Base-by-base conservation (phyloP, 2,797 vertebrate species). In the Gallinago stenura region DNA sequence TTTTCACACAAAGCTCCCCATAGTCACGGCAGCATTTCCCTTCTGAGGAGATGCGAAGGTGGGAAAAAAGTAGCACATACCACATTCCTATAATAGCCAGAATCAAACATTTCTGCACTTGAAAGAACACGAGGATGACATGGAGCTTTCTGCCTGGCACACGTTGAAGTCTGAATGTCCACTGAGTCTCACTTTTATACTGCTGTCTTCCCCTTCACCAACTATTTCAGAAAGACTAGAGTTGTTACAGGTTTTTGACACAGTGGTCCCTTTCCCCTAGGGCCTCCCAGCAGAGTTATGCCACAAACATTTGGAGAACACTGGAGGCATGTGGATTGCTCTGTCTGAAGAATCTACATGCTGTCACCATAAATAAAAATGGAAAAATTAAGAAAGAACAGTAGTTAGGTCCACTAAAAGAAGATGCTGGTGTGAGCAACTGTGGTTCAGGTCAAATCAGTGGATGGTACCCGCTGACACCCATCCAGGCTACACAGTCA, bases 1-100 rank as follows among this genome's bases (percentile, higher is more conserved):
- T 92, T 87, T 92, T 61, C 58, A 87, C 56, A 85, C 73, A 76
- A 69, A 78, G 48, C 80, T 86, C 48, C 65, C 75, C 51, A 25
- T 7, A 72, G 56, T 58, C 80, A 87, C 62, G 83, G 60, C 54
- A 84, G 56, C 57, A 60, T 64, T 91, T 85, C 71, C 56, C 69
- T 70, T 78, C 65, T 66, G 39, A 94, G 69, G 45, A 56, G 48
- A 64, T 16, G 50, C 0, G 4, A 88, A 87, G 61, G 79, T 45
- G 58, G 20, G 71, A 22, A 77, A 68, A 70, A 94, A 66, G 37
- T 11, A 82, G 56, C n/a, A 51, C n/a, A 39, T 24, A 51, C 12
- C 65, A 60, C 26, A 19, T 64, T 69, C 82, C 56, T 90, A 2
- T 30, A 81, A 69, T 10, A 95, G 71, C 57, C 65, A 70, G 24